Percentiles rank a stretch among this genome's conserved stretches.
These are phyloP conservation scores for Crenuchus spilurus DNA, from an alignment of 2,797 vertebrate genomes.

Conservation along the genomic window DNA sequence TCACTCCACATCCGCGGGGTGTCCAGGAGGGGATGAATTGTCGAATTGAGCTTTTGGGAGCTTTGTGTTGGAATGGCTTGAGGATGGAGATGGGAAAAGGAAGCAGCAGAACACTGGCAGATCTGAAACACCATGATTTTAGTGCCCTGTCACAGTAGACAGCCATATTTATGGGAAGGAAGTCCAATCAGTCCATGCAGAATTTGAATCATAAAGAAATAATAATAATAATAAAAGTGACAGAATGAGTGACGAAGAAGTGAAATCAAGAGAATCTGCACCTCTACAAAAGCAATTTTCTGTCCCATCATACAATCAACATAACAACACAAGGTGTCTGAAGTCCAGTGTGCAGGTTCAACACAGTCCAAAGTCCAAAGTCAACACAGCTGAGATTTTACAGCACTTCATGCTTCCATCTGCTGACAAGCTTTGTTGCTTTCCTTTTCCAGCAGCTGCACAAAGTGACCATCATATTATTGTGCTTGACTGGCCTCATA, in stretches of 20 bases:
- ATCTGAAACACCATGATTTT: conserved; percentile 19
- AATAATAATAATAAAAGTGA: not conserved
- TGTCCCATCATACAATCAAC: not conserved
- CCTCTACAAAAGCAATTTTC: not conserved
- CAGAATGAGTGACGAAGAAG: no score
- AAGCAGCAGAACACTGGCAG: conserved; percentile 2
- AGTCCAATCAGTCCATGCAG: not conserved
- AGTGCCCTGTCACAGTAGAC: conserved; percentile 16
- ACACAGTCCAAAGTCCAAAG: no score
- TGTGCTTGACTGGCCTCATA: no score
- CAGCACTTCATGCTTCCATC: no score
- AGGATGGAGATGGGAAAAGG: not conserved
- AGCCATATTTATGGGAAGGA: not conserved
- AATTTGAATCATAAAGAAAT: not conserved
- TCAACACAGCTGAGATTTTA: no score
- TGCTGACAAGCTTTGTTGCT: no score
- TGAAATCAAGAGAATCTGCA: no score
- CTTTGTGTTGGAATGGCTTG: conserved; percentile 32
- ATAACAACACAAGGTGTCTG: no score
- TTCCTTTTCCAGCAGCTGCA: no score
- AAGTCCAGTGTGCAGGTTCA: no score
- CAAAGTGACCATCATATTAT: no score
- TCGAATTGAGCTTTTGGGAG: conserved; percentile 14
- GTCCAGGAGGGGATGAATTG: conserved; percentile 20
- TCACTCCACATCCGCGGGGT: conserved; percentile 30